phyloP scores from a whole-genome alignment of 2,888 invertebrate species.

The Luperina nickerlii region DNA sequence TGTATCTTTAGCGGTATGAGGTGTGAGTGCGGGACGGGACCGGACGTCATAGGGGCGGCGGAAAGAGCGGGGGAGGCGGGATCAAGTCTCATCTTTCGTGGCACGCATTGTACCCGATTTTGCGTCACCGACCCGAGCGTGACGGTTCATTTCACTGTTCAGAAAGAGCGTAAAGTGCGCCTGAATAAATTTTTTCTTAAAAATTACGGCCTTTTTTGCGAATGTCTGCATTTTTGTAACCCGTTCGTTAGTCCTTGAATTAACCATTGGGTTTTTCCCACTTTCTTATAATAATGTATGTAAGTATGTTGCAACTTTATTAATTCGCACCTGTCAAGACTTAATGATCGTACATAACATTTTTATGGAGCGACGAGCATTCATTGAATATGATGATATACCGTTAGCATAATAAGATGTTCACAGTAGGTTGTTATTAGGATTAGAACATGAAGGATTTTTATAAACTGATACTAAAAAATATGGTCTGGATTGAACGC shows the following conservation, averaged over 20 bases:
- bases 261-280: not conserved
- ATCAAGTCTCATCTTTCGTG: too few species aligned
- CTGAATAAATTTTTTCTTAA: too few species aligned
- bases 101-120: too few species aligned
- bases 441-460: not conserved
- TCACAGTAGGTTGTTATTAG: not conserved
- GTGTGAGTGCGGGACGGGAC: too few species aligned
- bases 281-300: slow-evolving; percentile 12
- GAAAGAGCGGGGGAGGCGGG: too few species aligned
- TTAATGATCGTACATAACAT: slow-evolving; percentile 13
- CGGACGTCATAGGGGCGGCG: too few species aligned
- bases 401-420: slow-evolving; percentile 19
- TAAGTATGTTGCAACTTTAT: slow-evolving; percentile 5
- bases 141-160: too few species aligned
- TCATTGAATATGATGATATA: slow-evolving; percentile 23
- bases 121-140: too few species aligned
- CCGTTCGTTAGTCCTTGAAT: not conserved
- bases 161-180: too few species aligned
- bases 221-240: not conserved
- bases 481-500: not conserved
- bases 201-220: not conserved
- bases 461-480: not conserved
- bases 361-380: slow-evolving; percentile 1
- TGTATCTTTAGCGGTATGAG: too few species aligned
- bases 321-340: slow-evolving; percentile 33